Base-by-base conservation (phyloP, 2,113 vertebrate genomes). In the Ptilonorhynchus violaceus region DNA sequence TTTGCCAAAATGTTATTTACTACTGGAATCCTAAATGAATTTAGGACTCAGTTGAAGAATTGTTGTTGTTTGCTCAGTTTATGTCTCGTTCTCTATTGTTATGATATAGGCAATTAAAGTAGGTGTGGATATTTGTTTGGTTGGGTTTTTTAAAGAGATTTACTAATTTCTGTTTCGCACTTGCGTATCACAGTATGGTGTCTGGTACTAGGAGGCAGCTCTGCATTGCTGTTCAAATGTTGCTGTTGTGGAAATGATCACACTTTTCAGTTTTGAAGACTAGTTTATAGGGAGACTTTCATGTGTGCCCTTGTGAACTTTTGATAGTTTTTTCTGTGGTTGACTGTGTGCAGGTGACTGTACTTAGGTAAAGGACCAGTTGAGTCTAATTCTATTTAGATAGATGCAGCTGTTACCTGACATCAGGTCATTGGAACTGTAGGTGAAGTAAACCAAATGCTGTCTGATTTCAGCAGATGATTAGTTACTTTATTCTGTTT, bases 161-260 rank as follows among this genome's bases (percentile, higher is more conserved):
- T 62, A 17, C 15, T 78, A 4, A 14, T 81, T 89, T 84, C 47
- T 30, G 2, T 6, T 39, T 80, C 70, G 25, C 24, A 24, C 3
- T 62, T 69, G 15, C 5, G 3, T 72, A 17, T 11, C 6, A 3
- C 0, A 55, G 5, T 52, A 9, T 0, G 0, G 30, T 37, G 12
- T 63, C 52, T 63, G 13, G 7, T 92, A 70, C 35, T 22, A 63
- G 83, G 21, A 42, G 30, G 16, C 23, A 41, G 15, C 58, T 78
- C 64, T 80, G 35, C 1, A 0, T 60, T 73, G 24, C 23, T 62
- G 10, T 39, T 84, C 39, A 63, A 0, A 17, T 27, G 7, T 47
- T 72, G 17, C 35, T 46, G 8, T 33, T 7, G 18, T 47, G 30
- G 49, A 88, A 86, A 49, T 73, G 13, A 8, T 5, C 16, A 18